Evolutionary conservation across 2,113 vertebrate species (phyloP), one percentile per base, ranked within the genome.

Genomic region (Phalacrocorax pelagicus): DNA sequence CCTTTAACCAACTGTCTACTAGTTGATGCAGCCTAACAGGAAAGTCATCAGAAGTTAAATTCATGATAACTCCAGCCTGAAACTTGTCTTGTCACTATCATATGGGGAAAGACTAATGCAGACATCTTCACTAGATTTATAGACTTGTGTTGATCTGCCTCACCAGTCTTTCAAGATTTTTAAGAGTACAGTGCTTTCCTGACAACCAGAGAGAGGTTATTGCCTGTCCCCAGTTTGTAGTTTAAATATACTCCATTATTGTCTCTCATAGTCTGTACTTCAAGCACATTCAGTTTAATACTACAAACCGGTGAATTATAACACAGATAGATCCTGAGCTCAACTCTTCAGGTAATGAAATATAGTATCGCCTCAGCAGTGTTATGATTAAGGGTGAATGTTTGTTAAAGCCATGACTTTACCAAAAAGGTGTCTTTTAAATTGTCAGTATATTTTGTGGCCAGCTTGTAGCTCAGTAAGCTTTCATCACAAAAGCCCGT

Each of bases 11-110:
- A 36, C 58, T 89, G 15, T 84, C 36, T 96, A 10, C 52, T 78
- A 83, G 57, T 40, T 90, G 38, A 72, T 86, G 54, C 38, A 81
- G 36, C 20, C n/a, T 90, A 95, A 88, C 15, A 86, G 66, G 84
- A 71, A 97, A 91, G 59, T 65, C 90, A 47, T 92, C 94, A 94
- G 59, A 89, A 95, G 87, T 92, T 83, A 96, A 89, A 94, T 88
- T 86, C 54, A 34, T 93, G 57, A 26, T 79, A 73, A 79, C 75
- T 80, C 62, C 77, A 91, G 58, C 40, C 59, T 95, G 72, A 84
- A 95, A 61, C 47, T 92, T 96, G 24, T 81, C 81, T 92, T 93
- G 54, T 90, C 67, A 52, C 71, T 93, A 7, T 91, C 20, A 27
- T 40, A 23, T 34, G 42, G 49, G 15, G 40, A 75, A 95, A 81